These are phyloP conservation scores for Dipodomys spectabilis DNA, from an alignment of 2,113 vertebrate species.

Conservation along the genomic window DNA sequence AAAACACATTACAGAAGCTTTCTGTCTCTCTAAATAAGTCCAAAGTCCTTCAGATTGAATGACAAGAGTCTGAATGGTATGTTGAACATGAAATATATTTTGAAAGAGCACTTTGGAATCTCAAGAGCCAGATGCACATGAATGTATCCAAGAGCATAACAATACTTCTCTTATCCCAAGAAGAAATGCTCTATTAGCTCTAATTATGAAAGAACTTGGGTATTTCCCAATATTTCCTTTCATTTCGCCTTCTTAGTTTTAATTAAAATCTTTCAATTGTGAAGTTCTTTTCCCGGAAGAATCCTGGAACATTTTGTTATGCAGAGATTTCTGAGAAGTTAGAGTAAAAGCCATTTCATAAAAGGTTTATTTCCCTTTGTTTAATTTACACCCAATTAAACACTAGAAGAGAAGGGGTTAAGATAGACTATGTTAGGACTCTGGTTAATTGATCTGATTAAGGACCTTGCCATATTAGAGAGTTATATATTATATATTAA, in stretches of 20 bases:
- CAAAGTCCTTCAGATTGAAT: slow-evolving; percentile 38
- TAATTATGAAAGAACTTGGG: slow-evolving; percentile 58
- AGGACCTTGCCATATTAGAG: not conserved
- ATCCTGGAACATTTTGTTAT: slow-evolving; percentile 47
- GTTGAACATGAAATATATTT: slow-evolving; percentile 69
- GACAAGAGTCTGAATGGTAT: not conserved
- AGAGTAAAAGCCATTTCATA: slow-evolving; percentile 12
- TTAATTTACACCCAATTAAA: slow-evolving; percentile 26
- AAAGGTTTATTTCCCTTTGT: not conserved
- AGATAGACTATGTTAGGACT: not conserved
- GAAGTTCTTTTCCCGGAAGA: slow-evolving; percentile 50
- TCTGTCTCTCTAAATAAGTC: slow-evolving; percentile 54
- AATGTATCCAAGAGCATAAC: slow-evolving; percentile 28
- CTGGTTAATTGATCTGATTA: not conserved
- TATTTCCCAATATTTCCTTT: slow-evolving; percentile 52
- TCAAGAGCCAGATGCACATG: slow-evolving; percentile 9
- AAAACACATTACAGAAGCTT: slow-evolving; percentile 54
- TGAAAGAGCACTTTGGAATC: slow-evolving; percentile 67
- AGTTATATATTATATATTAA: not conserved
- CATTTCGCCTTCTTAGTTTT: slow-evolving; percentile 44
- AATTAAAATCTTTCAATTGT: slow-evolving; percentile 59
- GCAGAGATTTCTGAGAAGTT: slow-evolving; percentile 14
- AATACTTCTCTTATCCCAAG: slow-evolving; percentile 64
- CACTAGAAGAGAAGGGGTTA: not conserved
- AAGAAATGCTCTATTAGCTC: slow-evolving; percentile 56